phyloP scores from a whole-genome alignment of 1,140 invertebrate species.

The Lanistes nyassanus region DNA sequence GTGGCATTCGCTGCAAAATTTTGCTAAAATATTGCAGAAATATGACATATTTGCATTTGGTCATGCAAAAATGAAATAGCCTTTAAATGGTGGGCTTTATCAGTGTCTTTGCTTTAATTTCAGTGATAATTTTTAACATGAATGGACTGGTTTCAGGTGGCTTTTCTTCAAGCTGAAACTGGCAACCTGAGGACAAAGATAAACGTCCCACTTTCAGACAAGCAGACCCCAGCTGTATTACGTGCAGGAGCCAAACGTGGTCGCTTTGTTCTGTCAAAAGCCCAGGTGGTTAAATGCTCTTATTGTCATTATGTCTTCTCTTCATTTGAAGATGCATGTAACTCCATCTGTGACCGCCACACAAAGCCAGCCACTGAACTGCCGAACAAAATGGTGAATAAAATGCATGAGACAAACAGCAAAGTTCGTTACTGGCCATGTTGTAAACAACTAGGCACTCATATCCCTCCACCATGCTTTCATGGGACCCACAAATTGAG shows the following conservation, averaged over 20 bases:
- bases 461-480: not conserved
- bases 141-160: not conserved
- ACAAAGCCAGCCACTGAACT: not conserved
- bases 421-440: constrained; percentile 23
- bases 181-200: not conserved
- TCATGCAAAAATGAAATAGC: not conserved
- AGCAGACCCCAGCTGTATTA: not conserved
- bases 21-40: no score
- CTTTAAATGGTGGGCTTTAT: not conserved
- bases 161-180: no score
- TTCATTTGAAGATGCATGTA: not conserved
- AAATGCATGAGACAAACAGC: not conserved
- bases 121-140: not conserved
- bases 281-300: not conserved
- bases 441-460: not conserved
- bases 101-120: not conserved
- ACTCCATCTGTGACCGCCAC: constrained; percentile 12
- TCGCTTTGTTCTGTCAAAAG: constrained; percentile 6
- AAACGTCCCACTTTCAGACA: no score
- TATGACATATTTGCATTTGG: no score
- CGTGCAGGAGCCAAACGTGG: constrained; percentile 7
- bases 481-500: constrained; percentile 1
- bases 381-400: constrained; percentile 8
- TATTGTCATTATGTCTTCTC: constrained; percentile 6
- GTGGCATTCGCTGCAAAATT: no score